Base-by-base conservation (phyloP, 2,888 invertebrate species). In the Sesia bembeciformis region DNA sequence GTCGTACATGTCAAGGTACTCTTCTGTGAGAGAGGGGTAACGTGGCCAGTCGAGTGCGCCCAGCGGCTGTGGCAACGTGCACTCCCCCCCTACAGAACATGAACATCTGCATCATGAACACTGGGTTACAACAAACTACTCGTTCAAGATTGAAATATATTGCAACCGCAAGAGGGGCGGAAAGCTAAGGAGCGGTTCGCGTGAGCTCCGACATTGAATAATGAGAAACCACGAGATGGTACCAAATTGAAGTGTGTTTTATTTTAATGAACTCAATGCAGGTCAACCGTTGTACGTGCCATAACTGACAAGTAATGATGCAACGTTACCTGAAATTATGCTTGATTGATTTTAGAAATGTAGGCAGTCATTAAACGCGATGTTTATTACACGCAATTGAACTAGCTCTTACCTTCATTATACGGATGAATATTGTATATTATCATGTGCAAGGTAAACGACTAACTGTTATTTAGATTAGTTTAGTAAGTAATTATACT, bases 191-290 rank as follows among this genome's bases (percentile, higher is more conserved):
- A 75, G 80, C 62, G 66, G 71, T 74, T 83, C 67, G 84, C 84
- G 84, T 86, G 85, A 65, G 66, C 60, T 58, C 68, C 65, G 78
- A 80, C 84, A 77, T 81, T 82, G 81, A 84, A 75, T 84, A 78
- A 85, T 82, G 83, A 81, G 74, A 70, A 64, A 66, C 67, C 62
- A 53, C 63, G 67, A 79, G 79, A 81, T 79, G 74, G 65, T 69
- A 76, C 76, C 70, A 74, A 79, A 79, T 77, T 79, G 74, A 78
- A 74, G 71, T 74, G 67, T 72, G 74, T 78, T 82, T 80, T 80
- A 75, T 78, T 80, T 77, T 81, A 80, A 81, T 81, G 77, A 79
- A 72, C 61, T 53, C 62, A 61, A 81, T 80, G 76, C 81, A 66
- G 82, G 81, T 61, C 81, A 69, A 81, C 81, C 79, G 80, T 77